These are phyloP conservation scores for Nicator chloris DNA, from an alignment of 2,113 vertebrate genomes.

Conservation along the genomic window DNA sequence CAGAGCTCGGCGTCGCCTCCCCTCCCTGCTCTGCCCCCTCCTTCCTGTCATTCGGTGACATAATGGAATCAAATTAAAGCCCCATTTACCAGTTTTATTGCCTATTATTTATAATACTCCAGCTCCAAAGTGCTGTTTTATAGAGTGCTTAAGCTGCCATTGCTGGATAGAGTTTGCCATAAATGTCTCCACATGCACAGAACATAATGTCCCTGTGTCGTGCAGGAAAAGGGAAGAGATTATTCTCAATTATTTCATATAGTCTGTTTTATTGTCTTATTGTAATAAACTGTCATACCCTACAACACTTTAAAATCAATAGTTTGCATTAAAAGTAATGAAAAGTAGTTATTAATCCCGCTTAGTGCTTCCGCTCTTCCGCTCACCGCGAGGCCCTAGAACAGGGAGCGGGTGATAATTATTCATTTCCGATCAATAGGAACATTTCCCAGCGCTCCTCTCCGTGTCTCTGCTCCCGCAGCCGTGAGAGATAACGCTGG, in stretches of 20 bases:
- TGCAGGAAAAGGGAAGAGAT: slow-evolving; percentile 70
- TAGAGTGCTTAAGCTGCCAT: slow-evolving; percentile 81
- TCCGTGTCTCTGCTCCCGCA: neutral
- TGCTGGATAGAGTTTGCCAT: slow-evolving; percentile 75
- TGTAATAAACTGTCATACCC: slow-evolving; percentile 77
- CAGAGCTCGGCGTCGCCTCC: neutral
- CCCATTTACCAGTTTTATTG: slow-evolving; percentile 79
- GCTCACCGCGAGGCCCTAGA: slow-evolving; percentile 63
- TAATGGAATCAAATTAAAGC: slow-evolving; percentile 82
- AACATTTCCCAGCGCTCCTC: slow-evolving; percentile 54
- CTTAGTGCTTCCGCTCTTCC: slow-evolving; percentile 70
- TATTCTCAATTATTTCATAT: slow-evolving; percentile 83
- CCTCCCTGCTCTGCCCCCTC: slow-evolving; percentile 26
- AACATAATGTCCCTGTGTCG: slow-evolving; percentile 64
- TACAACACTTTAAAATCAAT: slow-evolving; percentile 79
- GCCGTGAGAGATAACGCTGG: neutral
- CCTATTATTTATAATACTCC: slow-evolving; percentile 79
- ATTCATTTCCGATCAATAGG: slow-evolving; percentile 74
- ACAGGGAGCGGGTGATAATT: slow-evolving; percentile 64
- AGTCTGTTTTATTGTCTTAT: slow-evolving; percentile 79
- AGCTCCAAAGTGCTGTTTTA: slow-evolving; percentile 79
- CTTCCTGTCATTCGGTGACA: slow-evolving; percentile 71
- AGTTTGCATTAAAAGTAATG: slow-evolving; percentile 83
- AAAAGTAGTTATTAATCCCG: slow-evolving; percentile 76
- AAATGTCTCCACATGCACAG: slow-evolving; percentile 72